Evolutionary conservation across 2,888 invertebrate species (phyloP).

Genomic region (Acrobasis suavella): DNA sequence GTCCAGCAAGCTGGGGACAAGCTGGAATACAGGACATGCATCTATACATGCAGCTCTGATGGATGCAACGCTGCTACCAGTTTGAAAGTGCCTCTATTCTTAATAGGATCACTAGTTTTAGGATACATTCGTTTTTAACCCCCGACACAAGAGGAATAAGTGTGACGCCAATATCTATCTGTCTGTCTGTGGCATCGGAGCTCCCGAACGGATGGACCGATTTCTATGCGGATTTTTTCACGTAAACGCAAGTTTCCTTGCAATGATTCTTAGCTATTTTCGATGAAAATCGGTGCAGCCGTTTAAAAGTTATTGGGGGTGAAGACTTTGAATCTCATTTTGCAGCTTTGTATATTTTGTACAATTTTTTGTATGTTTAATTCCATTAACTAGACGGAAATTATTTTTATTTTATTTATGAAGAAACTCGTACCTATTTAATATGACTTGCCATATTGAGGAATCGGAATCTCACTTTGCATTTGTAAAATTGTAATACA

Average conservation of each 20-base stretch:
- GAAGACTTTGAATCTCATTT: constrained; percentile 24
- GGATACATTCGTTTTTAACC: not conserved
- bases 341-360: constrained; percentile 16
- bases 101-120: constrained; percentile 38
- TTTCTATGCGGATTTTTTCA: no score
- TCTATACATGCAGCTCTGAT: constrained; percentile 91
- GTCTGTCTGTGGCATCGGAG: no score
- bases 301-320: no score
- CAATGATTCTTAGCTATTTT: no score
- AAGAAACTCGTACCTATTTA: not conserved
- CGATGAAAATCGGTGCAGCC: no score
- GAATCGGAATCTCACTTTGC: no score
- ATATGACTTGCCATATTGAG: no score
- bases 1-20: constrained; percentile 93
- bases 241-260: no score
- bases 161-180: no score
- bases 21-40: constrained; percentile 92
- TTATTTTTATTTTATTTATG: not conserved
- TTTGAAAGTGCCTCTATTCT: constrained; percentile 43
- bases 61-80: constrained; percentile 88
- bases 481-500: no score
- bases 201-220: no score
- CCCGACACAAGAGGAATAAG: no score
- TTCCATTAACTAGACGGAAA: not conserved
- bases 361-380: not conserved